phyloP scores from a whole-genome alignment of 2,797 vertebrate genomes.

The Bucorvus abyssinicus region DNA sequence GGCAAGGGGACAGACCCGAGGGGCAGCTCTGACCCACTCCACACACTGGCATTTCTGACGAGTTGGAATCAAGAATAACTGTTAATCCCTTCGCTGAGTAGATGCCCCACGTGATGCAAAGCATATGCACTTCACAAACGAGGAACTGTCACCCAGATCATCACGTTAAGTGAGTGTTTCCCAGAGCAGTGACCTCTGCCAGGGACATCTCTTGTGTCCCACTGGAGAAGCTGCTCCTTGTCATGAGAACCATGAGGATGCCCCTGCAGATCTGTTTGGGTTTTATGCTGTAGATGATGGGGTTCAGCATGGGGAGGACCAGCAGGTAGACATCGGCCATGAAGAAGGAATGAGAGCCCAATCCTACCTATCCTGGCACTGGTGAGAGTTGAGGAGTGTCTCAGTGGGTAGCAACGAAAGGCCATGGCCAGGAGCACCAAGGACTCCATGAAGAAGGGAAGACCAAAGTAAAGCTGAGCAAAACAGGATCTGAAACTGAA shows the following conservation, averaged over 20 bases:
- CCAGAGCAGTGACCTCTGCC: background rate
- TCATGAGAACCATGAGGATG: no score
- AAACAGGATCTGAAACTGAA: conserved; percentile 12
- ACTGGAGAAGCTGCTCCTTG: no score
- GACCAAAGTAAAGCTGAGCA: conserved; percentile 55
- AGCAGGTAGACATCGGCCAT: no score
- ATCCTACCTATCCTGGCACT: background rate
- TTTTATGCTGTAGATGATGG: no score
- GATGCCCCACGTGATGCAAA: background rate
- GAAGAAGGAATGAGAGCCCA: no score
- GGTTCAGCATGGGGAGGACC: no score
- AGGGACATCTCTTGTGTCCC: no score
- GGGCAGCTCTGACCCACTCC: background rate
- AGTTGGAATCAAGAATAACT: background rate
- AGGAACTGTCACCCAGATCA: no score
- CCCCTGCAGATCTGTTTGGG: no score
- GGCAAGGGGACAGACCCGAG: background rate
- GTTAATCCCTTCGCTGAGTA: background rate
- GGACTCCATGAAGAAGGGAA: conserved; percentile 32
- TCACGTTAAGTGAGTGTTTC: background rate
- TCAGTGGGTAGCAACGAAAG: conserved; percentile 51
- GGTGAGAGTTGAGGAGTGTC: background rate
- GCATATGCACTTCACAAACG: background rate
- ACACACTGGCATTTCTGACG: background rate
- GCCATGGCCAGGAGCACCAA: conserved; percentile 57